Evolutionary conservation across 2,797 vertebrate genomes (phyloP).

Genomic region (Knipowitschia caucasica): DNA sequence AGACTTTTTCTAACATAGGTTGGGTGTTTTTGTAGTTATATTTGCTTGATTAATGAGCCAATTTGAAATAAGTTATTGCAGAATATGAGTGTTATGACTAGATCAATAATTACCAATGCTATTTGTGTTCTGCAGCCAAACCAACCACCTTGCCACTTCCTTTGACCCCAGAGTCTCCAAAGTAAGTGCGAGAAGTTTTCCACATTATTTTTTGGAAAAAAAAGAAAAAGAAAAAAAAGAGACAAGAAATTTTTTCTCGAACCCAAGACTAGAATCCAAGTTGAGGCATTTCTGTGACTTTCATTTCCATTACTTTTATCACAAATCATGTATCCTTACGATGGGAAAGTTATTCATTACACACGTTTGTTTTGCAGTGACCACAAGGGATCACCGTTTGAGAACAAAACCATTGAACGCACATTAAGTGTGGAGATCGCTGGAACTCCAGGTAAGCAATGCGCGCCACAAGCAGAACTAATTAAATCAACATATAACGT

Average conservation of each 20-base stretch:
- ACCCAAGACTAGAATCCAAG: constrained; percentile 51
- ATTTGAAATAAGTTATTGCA: constrained; percentile 73
- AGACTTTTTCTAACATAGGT: constrained; percentile 58
- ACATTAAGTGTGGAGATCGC: constrained; percentile 99
- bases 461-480: not conserved
- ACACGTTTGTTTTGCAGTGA: constrained; percentile 92
- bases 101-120: constrained; percentile 84
- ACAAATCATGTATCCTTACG: constrained; percentile 74
- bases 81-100: constrained; percentile 75
- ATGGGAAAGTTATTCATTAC: constrained; percentile 32
- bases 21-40: constrained; percentile 67
- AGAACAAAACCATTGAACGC: constrained; percentile 99
- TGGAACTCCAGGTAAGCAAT: constrained; percentile 97
- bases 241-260: constrained; percentile 39
- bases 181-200: constrained; percentile 98
- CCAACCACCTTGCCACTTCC: constrained; percentile 99
- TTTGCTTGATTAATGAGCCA: constrained; percentile 66
- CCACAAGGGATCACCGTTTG: constrained; percentile 99
- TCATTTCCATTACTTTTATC: constrained; percentile 83
- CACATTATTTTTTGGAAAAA: constrained; percentile 78
- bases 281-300: constrained; percentile 77
- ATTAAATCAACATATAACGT: not conserved
- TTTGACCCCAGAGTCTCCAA: constrained; percentile 99
- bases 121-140: constrained; percentile 93
- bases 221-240: constrained; percentile 44